Evolutionary conservation across 1,140 invertebrate species (phyloP).

Genomic region (Patella vulgata): DNA sequence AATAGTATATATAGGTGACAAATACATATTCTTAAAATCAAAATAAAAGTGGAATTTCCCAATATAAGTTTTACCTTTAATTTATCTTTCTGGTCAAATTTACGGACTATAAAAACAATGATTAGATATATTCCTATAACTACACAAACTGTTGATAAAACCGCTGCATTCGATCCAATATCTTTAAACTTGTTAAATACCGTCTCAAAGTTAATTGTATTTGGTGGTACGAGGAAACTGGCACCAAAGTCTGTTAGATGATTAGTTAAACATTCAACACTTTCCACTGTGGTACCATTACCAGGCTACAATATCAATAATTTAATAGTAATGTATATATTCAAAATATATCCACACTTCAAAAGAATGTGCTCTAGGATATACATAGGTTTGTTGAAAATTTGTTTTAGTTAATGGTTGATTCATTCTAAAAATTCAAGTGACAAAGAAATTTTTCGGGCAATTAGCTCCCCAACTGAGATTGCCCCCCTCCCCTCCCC

Average conservation of each 20-base stretch:
- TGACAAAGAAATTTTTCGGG: too few relatives aligned
- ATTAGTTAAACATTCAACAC: slow-evolving; percentile 10
- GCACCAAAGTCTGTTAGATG: slow-evolving; percentile 27
- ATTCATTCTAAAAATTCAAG: too few relatives aligned
- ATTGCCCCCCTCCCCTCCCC: too few relatives aligned
- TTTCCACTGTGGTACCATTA: background rate
- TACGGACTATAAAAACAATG: slow-evolving; percentile 9
- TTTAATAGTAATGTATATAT: too few relatives aligned
- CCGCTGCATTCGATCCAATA: slow-evolving; percentile 36
- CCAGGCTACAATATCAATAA: slow-evolving; percentile 11
- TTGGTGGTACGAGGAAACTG: slow-evolving; percentile 66
- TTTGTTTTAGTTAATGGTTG: too few relatives aligned
- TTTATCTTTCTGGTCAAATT: slow-evolving; percentile 22
- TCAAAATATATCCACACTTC: background rate
- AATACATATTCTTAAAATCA: too few relatives aligned
- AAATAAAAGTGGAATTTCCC: background rate
- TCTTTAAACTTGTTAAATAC: slow-evolving; percentile 59
- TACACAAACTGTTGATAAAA: slow-evolving; percentile 23
- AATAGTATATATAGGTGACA: too few relatives aligned
- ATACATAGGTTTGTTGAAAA: background rate
- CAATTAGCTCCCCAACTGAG: too few relatives aligned
- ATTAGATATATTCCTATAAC: slow-evolving; percentile 19
- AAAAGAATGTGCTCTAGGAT: background rate
- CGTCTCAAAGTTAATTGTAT: slow-evolving; percentile 68
- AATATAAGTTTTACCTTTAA: slow-evolving; percentile 11